phyloP scores from a whole-genome alignment of 2,797 vertebrate species.

The Perodicticus potto region DNA sequence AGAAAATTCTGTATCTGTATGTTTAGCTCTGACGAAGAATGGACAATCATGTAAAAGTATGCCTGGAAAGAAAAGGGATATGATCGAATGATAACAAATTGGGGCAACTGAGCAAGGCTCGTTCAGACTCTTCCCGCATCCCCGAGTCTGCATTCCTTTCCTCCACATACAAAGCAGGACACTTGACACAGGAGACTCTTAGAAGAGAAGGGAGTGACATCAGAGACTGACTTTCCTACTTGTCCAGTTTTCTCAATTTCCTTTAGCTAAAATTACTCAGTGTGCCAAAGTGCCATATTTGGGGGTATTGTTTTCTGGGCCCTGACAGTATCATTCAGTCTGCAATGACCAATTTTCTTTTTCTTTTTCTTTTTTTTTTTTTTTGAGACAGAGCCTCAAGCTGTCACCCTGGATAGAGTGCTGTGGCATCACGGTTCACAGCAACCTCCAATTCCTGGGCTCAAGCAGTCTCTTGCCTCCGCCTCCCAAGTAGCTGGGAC shows the following conservation, averaged over 20 bases:
- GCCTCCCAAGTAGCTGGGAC: too few species aligned
- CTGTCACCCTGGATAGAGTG: too few species aligned
- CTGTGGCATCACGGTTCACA: too few species aligned
- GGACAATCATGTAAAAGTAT: not conserved
- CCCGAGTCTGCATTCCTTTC: not conserved
- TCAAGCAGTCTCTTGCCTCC: too few species aligned
- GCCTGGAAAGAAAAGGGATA: not conserved
- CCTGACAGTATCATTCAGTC: not conserved
- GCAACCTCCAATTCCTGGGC: too few species aligned
- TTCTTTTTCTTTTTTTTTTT: too few species aligned
- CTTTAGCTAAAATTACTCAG: not conserved
- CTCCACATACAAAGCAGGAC: not conserved
- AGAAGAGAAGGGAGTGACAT: not conserved
- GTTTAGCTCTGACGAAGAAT: not conserved
- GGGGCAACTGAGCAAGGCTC: not conserved
- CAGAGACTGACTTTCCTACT: not conserved
- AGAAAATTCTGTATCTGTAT: not conserved
- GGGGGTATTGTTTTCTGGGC: not conserved
- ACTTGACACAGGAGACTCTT: not conserved
- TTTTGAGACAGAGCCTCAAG: too few species aligned
- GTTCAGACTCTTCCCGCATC: not conserved
- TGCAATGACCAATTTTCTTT: too few species aligned
- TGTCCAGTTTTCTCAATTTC: not conserved
- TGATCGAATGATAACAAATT: rapidly evolving
- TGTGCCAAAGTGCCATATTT: not conserved